Evolutionary conservation across 1,140 invertebrate species (phyloP).

Genomic region (Antheraea pernyi): DNA sequence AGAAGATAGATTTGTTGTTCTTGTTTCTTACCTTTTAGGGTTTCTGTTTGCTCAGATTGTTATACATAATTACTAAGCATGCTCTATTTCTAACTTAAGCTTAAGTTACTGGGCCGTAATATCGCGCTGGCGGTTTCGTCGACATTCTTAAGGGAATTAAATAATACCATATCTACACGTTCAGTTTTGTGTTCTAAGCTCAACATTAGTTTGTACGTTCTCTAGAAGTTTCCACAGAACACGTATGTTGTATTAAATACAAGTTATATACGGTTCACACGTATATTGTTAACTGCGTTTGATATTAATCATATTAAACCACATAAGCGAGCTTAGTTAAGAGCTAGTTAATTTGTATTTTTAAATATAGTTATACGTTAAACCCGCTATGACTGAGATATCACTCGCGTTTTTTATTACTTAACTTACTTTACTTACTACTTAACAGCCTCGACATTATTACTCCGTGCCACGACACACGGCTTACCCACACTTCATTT

Average conservation of each 20-base stretch:
- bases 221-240: constrained; percentile 47
- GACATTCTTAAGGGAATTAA: neutral
- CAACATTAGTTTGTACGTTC: constrained; percentile 9
- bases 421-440: too few relatives aligned
- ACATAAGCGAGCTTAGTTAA: neutral
- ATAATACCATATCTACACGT: neutral
- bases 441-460: too few relatives aligned
- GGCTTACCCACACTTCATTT: too few relatives aligned
- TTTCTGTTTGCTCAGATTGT: too few relatives aligned
- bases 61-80: too few relatives aligned
- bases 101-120: neutral
- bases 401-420: too few relatives aligned
- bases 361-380: too few relatives aligned
- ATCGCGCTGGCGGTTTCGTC: neutral
- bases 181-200: constrained; percentile 1
- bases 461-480: too few relatives aligned
- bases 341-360: neutral
- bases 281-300: constrained; percentile 42
- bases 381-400: too few relatives aligned
- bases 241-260: constrained; percentile 68
- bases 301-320: neutral
- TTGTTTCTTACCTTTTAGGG: too few relatives aligned
- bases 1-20: too few relatives aligned
- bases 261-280: constrained; percentile 64
- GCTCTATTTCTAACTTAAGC: neutral